Evolutionary conservation across 2,888 invertebrate genomes (phyloP), one percentile per base, ranked within the genome.

Genomic region (Andrena trimmerana): DNA sequence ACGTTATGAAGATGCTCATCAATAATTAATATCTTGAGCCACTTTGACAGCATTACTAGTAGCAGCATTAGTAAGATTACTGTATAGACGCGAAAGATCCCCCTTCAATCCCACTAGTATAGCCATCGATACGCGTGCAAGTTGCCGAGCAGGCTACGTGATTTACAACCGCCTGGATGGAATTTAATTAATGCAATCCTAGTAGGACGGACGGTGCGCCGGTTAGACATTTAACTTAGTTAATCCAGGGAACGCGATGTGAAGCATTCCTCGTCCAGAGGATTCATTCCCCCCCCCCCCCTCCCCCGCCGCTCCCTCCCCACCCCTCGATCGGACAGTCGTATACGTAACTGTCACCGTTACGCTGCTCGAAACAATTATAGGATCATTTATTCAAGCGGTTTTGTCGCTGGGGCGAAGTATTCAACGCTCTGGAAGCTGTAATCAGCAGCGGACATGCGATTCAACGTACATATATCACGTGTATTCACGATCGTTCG

Each of bases 101-200:
- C n/a, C 42, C 42, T 42, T 42, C 27, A n/a, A 8, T 8, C 8
- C 27, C 16, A 57, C 29, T 27, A 33, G 42, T 50, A 29, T 66
- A 42, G 75, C 75, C 70, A 70, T 63, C 67, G 81, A 75, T 75
- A 67, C 20, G 24, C 16, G 24, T 29, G 68, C 54, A 31, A 60
- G 77, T 67, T 70, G 57, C 29, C 36, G 54, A 48, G 50, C 31
- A 16, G 20, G 31, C 54, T 62, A 16, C 67, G 79, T 86, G 87
- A 86, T 86, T 86, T 86, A 86, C 79, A 85, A 72, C 72, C 31
- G 57, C 27, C 73, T 42, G 72, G 50, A 69, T 48, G 87, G 86
- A 86, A 86, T 86, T 86, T 86, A 86, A 86, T 86, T 85, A 86
- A 87, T 85, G 79, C 85, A 85, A 87, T 85, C 65, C 77, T 31